These are phyloP conservation scores for Oncorhynchus kisutch DNA, from an alignment of 2,113 vertebrate genomes.

Conservation along the genomic window DNA sequence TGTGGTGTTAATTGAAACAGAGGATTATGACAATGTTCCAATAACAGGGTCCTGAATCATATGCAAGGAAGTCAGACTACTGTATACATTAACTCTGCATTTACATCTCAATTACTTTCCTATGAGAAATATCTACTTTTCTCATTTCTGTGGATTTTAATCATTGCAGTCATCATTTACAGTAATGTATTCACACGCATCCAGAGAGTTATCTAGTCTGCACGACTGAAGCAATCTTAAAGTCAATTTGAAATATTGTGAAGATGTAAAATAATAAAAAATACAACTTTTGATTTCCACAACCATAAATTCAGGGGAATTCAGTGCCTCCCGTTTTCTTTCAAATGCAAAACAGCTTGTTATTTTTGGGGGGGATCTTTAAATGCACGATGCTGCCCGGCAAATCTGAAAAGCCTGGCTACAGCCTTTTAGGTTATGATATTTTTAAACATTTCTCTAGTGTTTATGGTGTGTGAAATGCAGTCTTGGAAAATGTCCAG, in stretches of 20 bases:
- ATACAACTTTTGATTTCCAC: conserved; percentile 47
- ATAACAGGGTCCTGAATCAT: conserved; percentile 5
- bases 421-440: conserved; percentile 61
- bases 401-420: conserved; percentile 56
- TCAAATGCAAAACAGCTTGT: conserved; percentile 73
- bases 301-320: conserved; percentile 54
- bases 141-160: conserved; percentile 35
- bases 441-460: conserved; percentile 65
- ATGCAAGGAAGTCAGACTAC: not conserved
- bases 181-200: conserved; percentile 44
- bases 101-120: conserved; percentile 37
- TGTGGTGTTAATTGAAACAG: conserved; percentile 44
- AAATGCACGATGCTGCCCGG: conserved; percentile 45
- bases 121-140: conserved; percentile 15
- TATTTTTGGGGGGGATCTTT: conserved; percentile 58
- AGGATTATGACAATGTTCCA: conserved; percentile 19
- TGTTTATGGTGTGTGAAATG: conserved; percentile 72
- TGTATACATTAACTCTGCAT: conserved; percentile 22
- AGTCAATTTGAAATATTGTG: conserved; percentile 46
- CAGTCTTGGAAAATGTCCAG: conserved; percentile 70
- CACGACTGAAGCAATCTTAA: conserved; percentile 30
- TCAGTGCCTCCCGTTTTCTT: conserved; percentile 51
- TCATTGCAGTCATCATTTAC: conserved; percentile 47
- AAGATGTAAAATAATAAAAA: conserved; percentile 37
- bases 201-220: conserved; percentile 23